Base-by-base conservation (phyloP, 2,888 invertebrate genomes). In the Chirona hameri region DNA sequence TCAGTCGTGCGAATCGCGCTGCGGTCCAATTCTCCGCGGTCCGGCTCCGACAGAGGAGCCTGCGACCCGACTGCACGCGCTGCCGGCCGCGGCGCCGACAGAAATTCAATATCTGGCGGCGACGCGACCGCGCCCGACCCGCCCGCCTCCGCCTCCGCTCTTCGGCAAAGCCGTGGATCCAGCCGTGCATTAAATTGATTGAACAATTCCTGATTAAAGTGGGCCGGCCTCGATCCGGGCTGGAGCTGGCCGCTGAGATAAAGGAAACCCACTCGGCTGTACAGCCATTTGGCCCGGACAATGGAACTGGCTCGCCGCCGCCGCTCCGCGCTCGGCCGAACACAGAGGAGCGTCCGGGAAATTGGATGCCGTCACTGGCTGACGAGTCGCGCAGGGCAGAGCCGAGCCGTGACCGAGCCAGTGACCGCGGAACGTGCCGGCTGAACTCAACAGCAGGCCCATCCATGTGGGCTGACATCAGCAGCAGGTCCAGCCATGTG, bases 141-240 rank as follows among this genome's bases (percentile, higher is more conserved):
- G 39, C 39, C 39, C 39, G 52, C 10, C 52, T 52, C 52, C 52
- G 52, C 52, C 52, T 52, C 52, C 52, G 52, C 52, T 4, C 52
- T 18, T 12, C 52, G 52, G 52, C 52, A 52, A 52, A 46, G 76
- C 76, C 15, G 39, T 46, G 39, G 76, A 46, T 76, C 46, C 76
- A 76, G 76, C 76, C 76, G 76, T 76, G 76, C 76, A 76, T 76
- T 76, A 76, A 76, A 76, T 76, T 76, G 76, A 76, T 76, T 76
- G 76, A 76, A 76, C 76, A 76, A 76, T 76, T 76, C 76, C 46
- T 76, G 76, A 76, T 76, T 76, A 76, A 76, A 76, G 76, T 76
- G 76, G 76, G 10, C 76, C 46, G 18, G 39, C 9, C 14, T 21
- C 76, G 76, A 24, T 46, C 76, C 76, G 76, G 9, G 39, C 39